These are phyloP conservation scores for Muricea muricata DNA, from an alignment of 92 coral and sea anemone genomes.

Conservation along the genomic window DNA sequence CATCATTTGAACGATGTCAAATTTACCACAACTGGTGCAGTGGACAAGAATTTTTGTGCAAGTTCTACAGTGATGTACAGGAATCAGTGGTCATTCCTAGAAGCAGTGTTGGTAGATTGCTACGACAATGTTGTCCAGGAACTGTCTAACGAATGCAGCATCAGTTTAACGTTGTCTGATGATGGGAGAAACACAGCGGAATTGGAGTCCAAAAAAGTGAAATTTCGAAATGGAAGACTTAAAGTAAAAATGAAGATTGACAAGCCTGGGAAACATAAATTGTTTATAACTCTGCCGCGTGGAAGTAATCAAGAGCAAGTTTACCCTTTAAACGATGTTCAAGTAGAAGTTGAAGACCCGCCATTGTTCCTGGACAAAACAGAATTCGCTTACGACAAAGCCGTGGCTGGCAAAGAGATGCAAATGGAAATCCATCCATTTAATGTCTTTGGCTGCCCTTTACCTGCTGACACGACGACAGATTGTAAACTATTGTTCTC, in stretches of 20 bases:
- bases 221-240: not conserved
- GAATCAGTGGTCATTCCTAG: constrained; percentile 1
- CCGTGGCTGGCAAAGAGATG: not conserved
- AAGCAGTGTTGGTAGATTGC: not conserved
- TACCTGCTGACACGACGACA: not conserved
- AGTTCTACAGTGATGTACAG: not conserved
- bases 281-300: not conserved
- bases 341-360: not conserved
- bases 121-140: constrained; percentile 2
- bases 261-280: not conserved
- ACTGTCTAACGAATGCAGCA: not conserved
- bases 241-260: not conserved
- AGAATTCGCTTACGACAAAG: not conserved
- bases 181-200: not conserved
- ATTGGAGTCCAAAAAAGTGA: not conserved
- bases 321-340: not conserved
- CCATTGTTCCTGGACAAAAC: not conserved
- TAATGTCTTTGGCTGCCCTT: not conserved
- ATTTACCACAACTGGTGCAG: not conserved
- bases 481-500: not conserved
- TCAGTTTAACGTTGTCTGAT: not conserved
- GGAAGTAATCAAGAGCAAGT: not conserved
- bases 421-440: not conserved
- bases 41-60: not conserved
- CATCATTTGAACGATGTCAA: not conserved